Evolutionary conservation across 2,797 vertebrate genomes (phyloP).

Genomic region (Brachymystax lenok): DNA sequence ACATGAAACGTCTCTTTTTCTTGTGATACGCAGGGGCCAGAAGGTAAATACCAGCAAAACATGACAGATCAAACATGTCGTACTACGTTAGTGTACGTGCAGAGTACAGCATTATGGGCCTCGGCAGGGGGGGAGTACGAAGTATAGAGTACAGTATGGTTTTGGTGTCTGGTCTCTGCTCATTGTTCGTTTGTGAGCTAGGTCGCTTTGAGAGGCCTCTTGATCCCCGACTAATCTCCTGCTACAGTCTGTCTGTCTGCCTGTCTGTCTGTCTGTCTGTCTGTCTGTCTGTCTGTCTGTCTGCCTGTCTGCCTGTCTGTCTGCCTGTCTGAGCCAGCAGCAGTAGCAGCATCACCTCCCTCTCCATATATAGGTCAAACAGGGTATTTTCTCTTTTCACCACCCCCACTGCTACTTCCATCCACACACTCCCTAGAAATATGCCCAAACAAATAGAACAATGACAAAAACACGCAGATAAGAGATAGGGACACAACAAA

Average conservation of each 20-base stretch:
- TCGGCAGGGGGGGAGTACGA: slow-evolving; percentile 43
- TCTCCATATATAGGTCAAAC: background rate
- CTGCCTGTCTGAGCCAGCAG: slow-evolving; percentile 68
- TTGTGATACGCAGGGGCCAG: background rate
- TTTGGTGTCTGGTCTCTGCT: slow-evolving; percentile 41
- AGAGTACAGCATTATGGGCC: slow-evolving; percentile 43
- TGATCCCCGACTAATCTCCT: slow-evolving; percentile 73
- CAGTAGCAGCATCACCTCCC: background rate
- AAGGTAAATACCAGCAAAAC: background rate
- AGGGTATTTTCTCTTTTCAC: background rate
- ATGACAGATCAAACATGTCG: background rate
- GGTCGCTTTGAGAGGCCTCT: slow-evolving; percentile 61
- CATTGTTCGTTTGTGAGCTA: slow-evolving; percentile 62
- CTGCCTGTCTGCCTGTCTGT: slow-evolving; percentile 24
- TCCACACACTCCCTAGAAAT: background rate
- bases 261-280: no score
- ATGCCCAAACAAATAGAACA: background rate
- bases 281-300: no score
- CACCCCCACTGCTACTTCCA: background rate
- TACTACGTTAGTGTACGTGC: background rate
- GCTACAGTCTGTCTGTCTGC: background rate
- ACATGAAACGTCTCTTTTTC: background rate
- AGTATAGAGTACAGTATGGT: slow-evolving; percentile 27
- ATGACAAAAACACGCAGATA: background rate
- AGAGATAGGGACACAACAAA: background rate